Evolutionary conservation across 2,888 invertebrate species (phyloP), one percentile per base, ranked within the genome.

Genomic region (Pharmacophagus antenor): DNA sequence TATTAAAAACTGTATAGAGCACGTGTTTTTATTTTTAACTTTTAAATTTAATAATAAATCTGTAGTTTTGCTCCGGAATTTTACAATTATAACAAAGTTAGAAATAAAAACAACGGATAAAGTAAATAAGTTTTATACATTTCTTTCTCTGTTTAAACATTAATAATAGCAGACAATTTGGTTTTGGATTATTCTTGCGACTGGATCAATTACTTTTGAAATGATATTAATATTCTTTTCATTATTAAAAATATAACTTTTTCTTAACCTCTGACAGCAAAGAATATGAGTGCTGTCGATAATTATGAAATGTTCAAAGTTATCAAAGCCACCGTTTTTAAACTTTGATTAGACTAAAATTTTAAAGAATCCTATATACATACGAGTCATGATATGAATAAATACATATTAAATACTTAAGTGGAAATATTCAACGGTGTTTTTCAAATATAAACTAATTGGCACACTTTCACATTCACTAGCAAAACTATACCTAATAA

Each of bases 391-490:
- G 79, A 62, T 67, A 70, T 68, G 70, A 72, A 85, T 85, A 85
- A 82, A 85, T 82, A 83, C 48, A 58, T 63, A 65, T 81, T 82
- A 82, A 82, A 82, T 84, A 84, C 73, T 77, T 79, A 77, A 75
- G 70, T 67, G 76, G 81, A 78, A 77, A 77, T 67, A 66, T 69
- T 65, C 64, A 51, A 66, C 59, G 70, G 71, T 68, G 56, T 68
- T 72, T 70, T 76, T 76, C 74, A 67, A 71, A 69, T 76, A 74
- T 71, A 65, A 84, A 78, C 85, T 90, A 90, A 88, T 89, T 90
- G 89, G 89, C 89, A 90, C 89, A 89, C 89, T 78, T 88, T 90
- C 89, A 90, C 89, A 89, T 84, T 86, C 82, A 85, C 89, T 89
- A 90, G 87, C 88, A 88, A 85, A 85, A 85, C 84, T 87, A 88